Percentiles rank a stretch among this genome's conserved stretches.
phyloP scores from a whole-genome alignment of 35 echinoderm and acorn worm species.

The Nesometra sesokonis region DNA sequence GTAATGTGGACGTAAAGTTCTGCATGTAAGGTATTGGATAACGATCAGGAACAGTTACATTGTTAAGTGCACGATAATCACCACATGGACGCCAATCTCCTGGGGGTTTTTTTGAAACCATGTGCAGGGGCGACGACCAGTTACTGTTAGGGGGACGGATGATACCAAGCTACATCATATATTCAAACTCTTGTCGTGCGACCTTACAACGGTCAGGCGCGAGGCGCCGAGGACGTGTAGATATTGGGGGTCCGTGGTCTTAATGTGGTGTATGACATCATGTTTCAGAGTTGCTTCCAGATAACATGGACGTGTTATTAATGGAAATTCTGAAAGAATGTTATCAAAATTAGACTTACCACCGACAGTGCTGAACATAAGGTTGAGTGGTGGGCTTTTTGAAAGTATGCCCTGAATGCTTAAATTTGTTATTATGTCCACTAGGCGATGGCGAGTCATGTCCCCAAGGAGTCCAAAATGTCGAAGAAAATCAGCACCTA shows the following conservation, averaged over 20 bases:
- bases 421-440: no score
- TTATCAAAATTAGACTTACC: no score
- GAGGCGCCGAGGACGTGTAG: not conserved
- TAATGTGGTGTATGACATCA: slow-evolving; percentile 20
- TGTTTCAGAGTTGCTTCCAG: slow-evolving; percentile 1
- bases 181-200: not conserved
- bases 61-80: no score
- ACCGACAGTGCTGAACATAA: no score
- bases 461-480: no score
- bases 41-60: no score
- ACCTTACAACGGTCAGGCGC: not conserved
- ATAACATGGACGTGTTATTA: slow-evolving; percentile 19
- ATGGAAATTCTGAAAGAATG: slow-evolving; percentile 8
- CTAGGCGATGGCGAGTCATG: no score
- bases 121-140: slow-evolving; percentile 15
- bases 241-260: slow-evolving; percentile 21
- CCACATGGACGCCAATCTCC: no score
- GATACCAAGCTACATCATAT: slow-evolving; percentile 20
- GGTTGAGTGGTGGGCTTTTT: no score
- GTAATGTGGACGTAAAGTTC: no score
- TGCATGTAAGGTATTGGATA: no score
- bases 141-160: not conserved
- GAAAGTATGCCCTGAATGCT: no score
- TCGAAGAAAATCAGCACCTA: not conserved
- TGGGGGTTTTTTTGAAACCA: slow-evolving; percentile 26